Percentiles rank a stretch among this genome's conserved stretches.
phyloP scores from a whole-genome alignment of 2,888 invertebrate species.

The Bugulina stolonifera region DNA sequence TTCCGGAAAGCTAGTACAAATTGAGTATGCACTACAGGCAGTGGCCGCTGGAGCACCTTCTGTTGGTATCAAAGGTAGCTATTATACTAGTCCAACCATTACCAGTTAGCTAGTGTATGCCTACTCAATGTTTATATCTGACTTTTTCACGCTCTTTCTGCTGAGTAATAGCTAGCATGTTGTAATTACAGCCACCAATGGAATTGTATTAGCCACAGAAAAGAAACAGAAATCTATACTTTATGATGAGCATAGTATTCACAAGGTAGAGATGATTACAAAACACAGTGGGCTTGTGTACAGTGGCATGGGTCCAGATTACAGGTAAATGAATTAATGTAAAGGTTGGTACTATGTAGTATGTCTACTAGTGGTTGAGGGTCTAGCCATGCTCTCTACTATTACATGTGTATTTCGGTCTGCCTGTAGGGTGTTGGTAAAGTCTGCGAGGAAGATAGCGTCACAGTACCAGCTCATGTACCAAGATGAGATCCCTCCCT shows the following conservation, averaged over 20 bases:
- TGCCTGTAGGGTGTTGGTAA: conserved; percentile 74
- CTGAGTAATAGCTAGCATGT: no score
- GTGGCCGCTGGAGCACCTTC: conserved; percentile 97
- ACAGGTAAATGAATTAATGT: conserved; percentile 54
- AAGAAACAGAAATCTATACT: conserved; percentile 95
- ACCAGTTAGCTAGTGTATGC: neutral
- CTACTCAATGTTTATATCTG: neutral
- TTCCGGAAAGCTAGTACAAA: conserved; percentile 97
- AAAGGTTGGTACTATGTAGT: no score
- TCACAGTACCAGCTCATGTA: conserved; percentile 88
- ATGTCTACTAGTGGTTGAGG: no score
- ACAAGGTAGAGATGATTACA: conserved; percentile 92
- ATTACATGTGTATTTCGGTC: no score
- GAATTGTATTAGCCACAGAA: conserved; percentile 95
- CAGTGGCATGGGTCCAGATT: conserved; percentile 66
- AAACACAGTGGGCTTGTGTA: conserved; percentile 96
- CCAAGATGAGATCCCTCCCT: conserved; percentile 90
- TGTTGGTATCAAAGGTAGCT: conserved; percentile 88
- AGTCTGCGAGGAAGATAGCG: conserved; percentile 87
- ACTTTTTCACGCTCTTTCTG: neutral
- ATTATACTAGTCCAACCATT: neutral
- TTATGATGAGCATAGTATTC: conserved; percentile 92
- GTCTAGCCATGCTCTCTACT: no score
- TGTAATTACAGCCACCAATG: conserved; percentile 74
- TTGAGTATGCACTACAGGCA: conserved; percentile 98